These are phyloP conservation scores for Tetragnatha versicolor DNA, from an alignment of 1,140 invertebrate genomes.

Conservation along the genomic window DNA sequence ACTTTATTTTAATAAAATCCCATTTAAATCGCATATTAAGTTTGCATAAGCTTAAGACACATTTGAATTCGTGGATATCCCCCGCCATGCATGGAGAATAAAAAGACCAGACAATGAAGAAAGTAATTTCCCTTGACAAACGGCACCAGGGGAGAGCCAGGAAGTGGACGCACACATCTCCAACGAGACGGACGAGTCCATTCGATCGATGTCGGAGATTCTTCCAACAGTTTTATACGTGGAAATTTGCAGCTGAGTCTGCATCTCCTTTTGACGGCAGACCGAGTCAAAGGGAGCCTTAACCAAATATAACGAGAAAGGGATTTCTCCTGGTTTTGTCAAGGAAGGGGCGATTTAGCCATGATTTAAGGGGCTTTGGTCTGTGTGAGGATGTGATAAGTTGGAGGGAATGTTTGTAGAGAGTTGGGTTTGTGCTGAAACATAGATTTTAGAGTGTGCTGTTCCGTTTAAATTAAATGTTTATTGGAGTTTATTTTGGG, in stretches of 20 bases:
- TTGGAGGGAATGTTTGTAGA: no score
- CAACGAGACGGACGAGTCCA: background rate
- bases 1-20: no score
- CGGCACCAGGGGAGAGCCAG: background rate
- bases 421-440: no score
- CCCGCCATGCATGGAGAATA: slow-evolving; percentile 7
- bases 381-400: no score
- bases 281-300: background rate
- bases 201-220: background rate
- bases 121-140: no score
- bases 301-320: background rate
- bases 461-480: no score
- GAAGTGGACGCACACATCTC: background rate
- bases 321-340: background rate
- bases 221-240: background rate
- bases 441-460: no score
- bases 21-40: no score
- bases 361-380: no score
- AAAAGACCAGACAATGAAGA: slow-evolving; percentile 3
- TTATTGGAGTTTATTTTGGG: no score
- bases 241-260: background rate
- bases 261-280: background rate
- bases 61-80: background rate
- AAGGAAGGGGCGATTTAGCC: background rate
- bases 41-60: no score